These are phyloP conservation scores for Dreissena rostriformis DNA, from an alignment of 1,140 invertebrate genomes.

Conservation along the genomic window DNA sequence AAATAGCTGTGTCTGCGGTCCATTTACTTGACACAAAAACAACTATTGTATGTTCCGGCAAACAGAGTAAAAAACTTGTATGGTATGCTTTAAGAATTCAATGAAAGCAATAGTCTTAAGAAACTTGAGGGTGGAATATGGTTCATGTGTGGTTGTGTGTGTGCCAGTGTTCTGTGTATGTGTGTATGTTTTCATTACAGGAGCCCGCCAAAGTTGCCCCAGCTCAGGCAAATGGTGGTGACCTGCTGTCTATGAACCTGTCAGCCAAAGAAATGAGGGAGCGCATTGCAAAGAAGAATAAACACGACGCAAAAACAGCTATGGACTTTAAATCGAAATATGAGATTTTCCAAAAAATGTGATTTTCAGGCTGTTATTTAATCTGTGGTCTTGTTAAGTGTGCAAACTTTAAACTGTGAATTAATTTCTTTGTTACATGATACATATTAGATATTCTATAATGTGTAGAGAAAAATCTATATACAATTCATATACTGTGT, in stretches of 20 bases:
- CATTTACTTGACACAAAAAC: too few species aligned
- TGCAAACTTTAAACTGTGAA: too few species aligned
- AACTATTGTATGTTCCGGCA: too few species aligned
- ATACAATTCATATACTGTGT: too few species aligned
- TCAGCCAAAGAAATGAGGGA: conserved; percentile 77
- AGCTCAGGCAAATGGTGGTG: conserved; percentile 48
- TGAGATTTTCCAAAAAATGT: conserved; percentile 74
- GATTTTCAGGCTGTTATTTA: conserved; percentile 14
- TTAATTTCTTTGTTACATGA: too few species aligned
- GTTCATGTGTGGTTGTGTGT: neutral
- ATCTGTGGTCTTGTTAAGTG: too few species aligned
- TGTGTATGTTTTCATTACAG: conserved; percentile 8
- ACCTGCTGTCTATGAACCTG: conserved; percentile 61
- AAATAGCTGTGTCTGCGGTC: too few species aligned
- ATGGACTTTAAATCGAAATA: conserved; percentile 72
- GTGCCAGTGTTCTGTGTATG: neutral
- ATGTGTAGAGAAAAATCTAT: too few species aligned
- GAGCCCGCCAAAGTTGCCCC: conserved; percentile 27
- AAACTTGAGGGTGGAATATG: neutral
- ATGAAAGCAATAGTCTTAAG: neutral
- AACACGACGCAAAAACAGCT: conserved; percentile 68
- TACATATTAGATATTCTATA: too few species aligned
- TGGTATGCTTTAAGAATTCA: too few species aligned
- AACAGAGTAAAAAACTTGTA: too few species aligned
- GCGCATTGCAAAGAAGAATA: conserved; percentile 65